Conservation (phyloP, 2,113 vertebrate genomes). For the Ailurus styani region DNA sequence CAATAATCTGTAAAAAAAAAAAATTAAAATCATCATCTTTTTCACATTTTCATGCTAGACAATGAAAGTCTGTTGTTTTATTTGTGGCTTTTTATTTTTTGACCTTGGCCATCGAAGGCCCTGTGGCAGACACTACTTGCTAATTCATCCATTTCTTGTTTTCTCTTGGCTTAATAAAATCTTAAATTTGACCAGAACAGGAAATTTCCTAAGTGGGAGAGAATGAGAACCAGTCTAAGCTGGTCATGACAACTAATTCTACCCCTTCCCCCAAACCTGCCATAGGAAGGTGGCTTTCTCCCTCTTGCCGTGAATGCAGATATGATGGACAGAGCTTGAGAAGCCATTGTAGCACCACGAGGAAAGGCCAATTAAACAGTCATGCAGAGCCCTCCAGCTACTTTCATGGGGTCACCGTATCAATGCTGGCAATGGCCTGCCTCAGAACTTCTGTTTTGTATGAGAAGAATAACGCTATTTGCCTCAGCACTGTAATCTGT, state of each 20-base stretch:
- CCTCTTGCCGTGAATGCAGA: background rate
- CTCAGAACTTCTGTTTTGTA: background rate
- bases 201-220: background rate
- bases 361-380: background rate
- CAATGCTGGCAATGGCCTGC: rapidly evolving
- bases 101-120: background rate
- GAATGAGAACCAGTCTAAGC: background rate
- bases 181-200: background rate
- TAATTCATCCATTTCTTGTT: background rate
- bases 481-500: background rate
- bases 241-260: background rate
- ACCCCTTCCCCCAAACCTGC: background rate
- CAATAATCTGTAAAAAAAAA: background rate
- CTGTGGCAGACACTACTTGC: background rate
- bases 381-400: background rate
- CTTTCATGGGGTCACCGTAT: rapidly evolving
- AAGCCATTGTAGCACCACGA: background rate
- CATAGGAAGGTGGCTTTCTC: background rate
- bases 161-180: background rate
- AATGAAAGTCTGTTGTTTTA: background rate
- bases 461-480: background rate
- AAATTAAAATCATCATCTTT: background rate
- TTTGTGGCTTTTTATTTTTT: background rate
- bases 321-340: background rate
- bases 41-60: background rate